Percentiles rank a stretch among this genome's conserved stretches.
phyloP scores from a whole-genome alignment of 1,140 invertebrate genomes.

The Philotrypesis tridentata region DNA sequence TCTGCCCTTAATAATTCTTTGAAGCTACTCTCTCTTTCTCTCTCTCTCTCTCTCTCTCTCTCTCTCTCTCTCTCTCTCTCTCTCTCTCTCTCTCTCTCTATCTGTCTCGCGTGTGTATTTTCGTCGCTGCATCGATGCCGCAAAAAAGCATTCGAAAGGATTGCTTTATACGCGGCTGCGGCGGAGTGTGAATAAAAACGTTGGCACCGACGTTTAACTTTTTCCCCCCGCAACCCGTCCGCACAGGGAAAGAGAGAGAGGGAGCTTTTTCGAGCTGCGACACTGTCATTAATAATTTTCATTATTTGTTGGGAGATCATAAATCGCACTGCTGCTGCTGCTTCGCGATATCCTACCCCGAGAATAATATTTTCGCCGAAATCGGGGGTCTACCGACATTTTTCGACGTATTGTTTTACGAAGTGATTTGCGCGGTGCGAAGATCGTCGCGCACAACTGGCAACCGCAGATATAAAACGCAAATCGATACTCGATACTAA shows the following conservation, averaged over 20 bases:
- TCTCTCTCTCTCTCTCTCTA: too few relatives aligned
- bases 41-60: too few relatives aligned
- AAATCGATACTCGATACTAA: neutral
- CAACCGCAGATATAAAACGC: neutral
- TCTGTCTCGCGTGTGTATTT: too few relatives aligned
- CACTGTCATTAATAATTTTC: slow-evolving; percentile 29
- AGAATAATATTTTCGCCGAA: neutral
- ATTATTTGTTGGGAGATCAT: slow-evolving; percentile 24
- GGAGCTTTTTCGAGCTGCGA: neutral
- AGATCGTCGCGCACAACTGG: neutral
- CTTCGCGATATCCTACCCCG: neutral
- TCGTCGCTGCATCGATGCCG: neutral
- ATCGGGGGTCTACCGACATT: neutral
- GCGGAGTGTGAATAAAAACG: neutral
- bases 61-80: too few relatives aligned
- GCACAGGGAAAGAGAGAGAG: too few relatives aligned
- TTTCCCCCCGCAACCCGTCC: neutral
- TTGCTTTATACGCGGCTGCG: too few relatives aligned
- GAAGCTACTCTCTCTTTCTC: too few relatives aligned
- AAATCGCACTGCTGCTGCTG: neutral
- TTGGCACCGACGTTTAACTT: slow-evolving; percentile 23
- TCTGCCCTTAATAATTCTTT: neutral
- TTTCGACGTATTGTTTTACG: too few relatives aligned
- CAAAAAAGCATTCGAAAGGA: neutral
- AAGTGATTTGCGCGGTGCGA: neutral